Evolutionary conservation across 2,888 invertebrate genomes (phyloP), one percentile per base, ranked within the genome.

Genomic region (Pandemis heparana): DNA sequence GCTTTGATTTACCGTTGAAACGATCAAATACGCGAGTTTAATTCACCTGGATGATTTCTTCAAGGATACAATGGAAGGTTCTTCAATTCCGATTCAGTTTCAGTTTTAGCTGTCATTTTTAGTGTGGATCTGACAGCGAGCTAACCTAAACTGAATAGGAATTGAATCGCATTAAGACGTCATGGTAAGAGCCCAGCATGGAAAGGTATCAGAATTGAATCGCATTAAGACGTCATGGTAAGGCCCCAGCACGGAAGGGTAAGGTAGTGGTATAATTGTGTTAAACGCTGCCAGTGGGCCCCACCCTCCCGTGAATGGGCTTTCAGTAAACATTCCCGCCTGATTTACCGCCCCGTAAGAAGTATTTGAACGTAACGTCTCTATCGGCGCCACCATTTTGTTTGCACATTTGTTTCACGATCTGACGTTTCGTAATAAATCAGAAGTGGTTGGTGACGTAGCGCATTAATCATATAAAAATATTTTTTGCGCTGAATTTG

Each of bases 321-420:
- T 51, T 56, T 56, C 23, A 23, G 23, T 56, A 56, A 56, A 56
- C 56, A 56, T 56, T 23, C 10, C 56, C 5, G 18, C 8, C 56
- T 23, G 56, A 56, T 56, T 53, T 18, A 53, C 53, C 53, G 53
- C 16, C 18, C 51, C 51, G 16, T 46, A 12, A 46, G 51, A 51
- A 51, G n/a, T n/a, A 53, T 53, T 53, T 56, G 56, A 56, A 56
- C 56, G 56, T 9, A 56, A 23, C 56, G 56, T 56, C 23, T 56
- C 56, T 23, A 23, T 56, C 56, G 23, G 5, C 56, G 56, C 23
- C 56, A 12, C 56, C 56, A 56, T 23, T 9, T 56, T 56, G 9
- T 10, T 23, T 23, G 23, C 12, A 12, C 18, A 56, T 56, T 12
- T 56, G 56, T 23, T 53, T 53, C 16, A 8, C 51, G 5, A 12